These are phyloP conservation scores for Heteractis magnifica DNA, from an alignment of 92 coral and sea anemone genomes.

Conservation along the genomic window DNA sequence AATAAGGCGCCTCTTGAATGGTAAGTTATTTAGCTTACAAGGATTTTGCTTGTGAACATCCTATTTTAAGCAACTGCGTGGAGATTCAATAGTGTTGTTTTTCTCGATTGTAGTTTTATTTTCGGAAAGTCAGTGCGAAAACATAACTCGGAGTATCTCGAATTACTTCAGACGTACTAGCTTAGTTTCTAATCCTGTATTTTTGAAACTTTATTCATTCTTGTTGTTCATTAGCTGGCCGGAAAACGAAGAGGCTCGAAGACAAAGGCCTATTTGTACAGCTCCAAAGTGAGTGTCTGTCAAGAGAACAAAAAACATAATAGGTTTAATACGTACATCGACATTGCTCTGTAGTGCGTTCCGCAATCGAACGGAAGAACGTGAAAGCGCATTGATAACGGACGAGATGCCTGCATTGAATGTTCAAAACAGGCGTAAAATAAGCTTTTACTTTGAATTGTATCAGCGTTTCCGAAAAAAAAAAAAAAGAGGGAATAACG, in stretches of 20 bases:
- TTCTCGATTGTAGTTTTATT: not conserved
- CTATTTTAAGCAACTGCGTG: not conserved
- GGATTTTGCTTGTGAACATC: not conserved
- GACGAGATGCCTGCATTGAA: not conserved
- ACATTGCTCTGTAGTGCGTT: not conserved
- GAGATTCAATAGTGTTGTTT: not conserved
- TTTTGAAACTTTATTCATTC: not conserved
- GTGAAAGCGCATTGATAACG: not conserved
- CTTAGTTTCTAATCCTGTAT: not conserved
- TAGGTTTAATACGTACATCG: not conserved
- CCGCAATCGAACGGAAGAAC: not conserved
- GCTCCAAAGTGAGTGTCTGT: not conserved
- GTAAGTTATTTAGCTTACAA: too few relatives aligned
- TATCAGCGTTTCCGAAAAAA: not conserved
- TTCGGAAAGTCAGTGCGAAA: not conserved
- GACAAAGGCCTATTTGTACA: slow-evolving; percentile 14
- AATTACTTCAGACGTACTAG: not conserved
- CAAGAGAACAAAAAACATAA: not conserved
- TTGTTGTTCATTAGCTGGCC: slow-evolving; percentile 21
- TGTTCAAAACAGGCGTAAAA: not conserved
- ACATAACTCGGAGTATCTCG: not conserved
- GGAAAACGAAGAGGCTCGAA: slow-evolving; percentile 1
- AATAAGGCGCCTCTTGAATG: too few relatives aligned
- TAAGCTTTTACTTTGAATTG: not conserved
- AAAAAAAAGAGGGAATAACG: not conserved